Evolutionary conservation across 2,888 invertebrate genomes (phyloP), one percentile per base, ranked within the genome.

Genomic region (Eugnorisma glareosa): DNA sequence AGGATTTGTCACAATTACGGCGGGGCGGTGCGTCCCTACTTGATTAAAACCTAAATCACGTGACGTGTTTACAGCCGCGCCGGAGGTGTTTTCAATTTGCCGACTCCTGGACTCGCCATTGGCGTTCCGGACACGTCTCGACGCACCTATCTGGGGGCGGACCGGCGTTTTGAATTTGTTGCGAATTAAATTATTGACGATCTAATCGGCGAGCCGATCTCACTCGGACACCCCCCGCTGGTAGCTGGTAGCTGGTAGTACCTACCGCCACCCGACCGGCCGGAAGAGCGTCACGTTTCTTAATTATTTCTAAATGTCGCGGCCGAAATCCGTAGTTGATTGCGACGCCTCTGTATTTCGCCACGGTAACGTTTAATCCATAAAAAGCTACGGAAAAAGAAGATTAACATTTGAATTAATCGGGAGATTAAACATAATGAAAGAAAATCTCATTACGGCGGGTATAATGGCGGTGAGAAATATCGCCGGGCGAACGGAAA

Each of bases 41-140:
- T 96, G 96, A 96, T 96, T 96, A 96, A 96, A 96, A 96, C 96
- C 96, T 96, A 96, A 96, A 96, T 96, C 96, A 96, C 96, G 96
- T 96, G 96, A 96, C 96, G 96, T 96, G 96, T 96, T 96, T 96
- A 96, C 96, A 96, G 96, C 95, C 94, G 88, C 94, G 94, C 95
- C 95, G 94, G 95, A 96, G 96, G 96, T 96, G 96, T 96, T 96
- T 96, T 96, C 96, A 96, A 96, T 96, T 96, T 96, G 95, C 94
- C 94, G 94, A 95, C 94, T 95, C 92, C 94, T 93, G 92, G 94
- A 93, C 91, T 91, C 89, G 93, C 94, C 93, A 96, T 96, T 95
- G 96, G 96, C 93, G 95, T 96, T 95, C 96, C 94, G 94, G 93
- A 95, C 96, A 96, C 96, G 96, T 96, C 88, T 91, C 92, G 89